A percentile compares a stretch with the other conserved stretches of the same genome.
phyloP scores from a whole-genome alignment of 1,140 invertebrate genomes.

The Lethocerus indicus region DNA sequence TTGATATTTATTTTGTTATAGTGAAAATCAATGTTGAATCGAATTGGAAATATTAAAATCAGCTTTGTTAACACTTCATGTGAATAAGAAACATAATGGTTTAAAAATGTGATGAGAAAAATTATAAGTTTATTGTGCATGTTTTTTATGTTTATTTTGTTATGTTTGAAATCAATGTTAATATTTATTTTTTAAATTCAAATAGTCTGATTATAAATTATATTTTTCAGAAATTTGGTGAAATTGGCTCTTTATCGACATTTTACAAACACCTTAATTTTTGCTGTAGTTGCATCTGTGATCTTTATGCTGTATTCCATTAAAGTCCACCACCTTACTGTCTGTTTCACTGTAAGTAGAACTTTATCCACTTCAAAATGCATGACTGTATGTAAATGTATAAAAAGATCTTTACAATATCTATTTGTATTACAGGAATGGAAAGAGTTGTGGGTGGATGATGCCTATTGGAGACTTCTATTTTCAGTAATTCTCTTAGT shows the following conservation, averaged over 20 bases:
- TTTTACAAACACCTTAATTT: slow-evolving; percentile 85
- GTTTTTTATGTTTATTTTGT: slow-evolving; percentile 4
- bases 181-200: slow-evolving; percentile 6
- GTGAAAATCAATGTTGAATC: too few species aligned
- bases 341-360: slow-evolving; percentile 42
- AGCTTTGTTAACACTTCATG: too few species aligned
- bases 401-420: slow-evolving; percentile 1
- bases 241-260: slow-evolving; percentile 81
- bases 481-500: slow-evolving; percentile 75
- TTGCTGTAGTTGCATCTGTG: slow-evolving; percentile 73
- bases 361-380: neutral
- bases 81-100: too few species aligned
- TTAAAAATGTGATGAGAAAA: slow-evolving; percentile 20
- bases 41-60: too few species aligned
- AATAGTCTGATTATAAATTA: slow-evolving; percentile 8
- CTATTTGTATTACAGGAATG: slow-evolving; percentile 43
- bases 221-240: slow-evolving; percentile 52
- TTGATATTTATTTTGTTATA: too few species aligned
- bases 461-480: slow-evolving; percentile 85
- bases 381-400: neutral
- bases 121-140: slow-evolving; percentile 6
- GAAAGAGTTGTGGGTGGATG: slow-evolving; percentile 83
- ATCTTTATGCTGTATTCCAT: slow-evolving; percentile 87
- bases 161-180: slow-evolving; percentile 3
- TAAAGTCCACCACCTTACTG: slow-evolving; percentile 48